Evolutionary conservation across 30 jellyfish, hydroid and myxozoan species (phyloP), one percentile per base, ranked within the genome.

Genomic region (Nemopilema nomurai): DNA sequence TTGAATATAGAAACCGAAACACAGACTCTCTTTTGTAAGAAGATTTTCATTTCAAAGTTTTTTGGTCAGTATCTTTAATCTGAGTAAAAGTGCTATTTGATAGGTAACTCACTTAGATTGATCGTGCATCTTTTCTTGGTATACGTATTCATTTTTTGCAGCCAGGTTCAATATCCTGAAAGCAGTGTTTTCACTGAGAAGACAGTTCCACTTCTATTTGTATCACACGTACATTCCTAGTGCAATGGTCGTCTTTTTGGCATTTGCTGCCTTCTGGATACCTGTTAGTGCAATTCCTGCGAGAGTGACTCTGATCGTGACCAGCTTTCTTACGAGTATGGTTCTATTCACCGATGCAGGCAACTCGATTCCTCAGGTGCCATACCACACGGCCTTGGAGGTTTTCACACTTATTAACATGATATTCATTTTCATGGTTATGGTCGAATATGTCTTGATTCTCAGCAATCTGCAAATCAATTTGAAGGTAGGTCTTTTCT

Each of bases 281-380:
- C 95, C 95, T n/a, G 82, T 52, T 1, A 18, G 30, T 17, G 87
- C 88, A 4, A 78, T 86, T 49, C 95, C 95, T 8, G 95, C 95
- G 33, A 77, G 95, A 26, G 90, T 86, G 57, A 86, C 95, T 4
- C 41, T 86, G 16, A 69, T 86, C n/a, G 95, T 86, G 24, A 86
- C 95, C 16, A 77, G 69, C 66, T 86, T 86, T 66, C 81, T 86
- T 25, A 53, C 95, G 26, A 86, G 84, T 73, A 69, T 86, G 74
- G 64, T 86, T 64, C 67, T 86, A 20, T 76, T 86, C 28, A 49
- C 57, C 24, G 72, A 51, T 7, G 84, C 86, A 1, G 77, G 90
- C 3, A 13, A 67, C 1, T 0, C 57, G 28, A 77, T 76, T 9
- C 82, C 95, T 1, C 51, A 77, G 28, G 80, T 86, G 68, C 57